A percentile compares a stretch with the other conserved stretches of the same genome.
These are phyloP conservation scores for Oryzias curvinotus DNA, from an alignment of 2,113 vertebrate genomes.

Conservation along the genomic window DNA sequence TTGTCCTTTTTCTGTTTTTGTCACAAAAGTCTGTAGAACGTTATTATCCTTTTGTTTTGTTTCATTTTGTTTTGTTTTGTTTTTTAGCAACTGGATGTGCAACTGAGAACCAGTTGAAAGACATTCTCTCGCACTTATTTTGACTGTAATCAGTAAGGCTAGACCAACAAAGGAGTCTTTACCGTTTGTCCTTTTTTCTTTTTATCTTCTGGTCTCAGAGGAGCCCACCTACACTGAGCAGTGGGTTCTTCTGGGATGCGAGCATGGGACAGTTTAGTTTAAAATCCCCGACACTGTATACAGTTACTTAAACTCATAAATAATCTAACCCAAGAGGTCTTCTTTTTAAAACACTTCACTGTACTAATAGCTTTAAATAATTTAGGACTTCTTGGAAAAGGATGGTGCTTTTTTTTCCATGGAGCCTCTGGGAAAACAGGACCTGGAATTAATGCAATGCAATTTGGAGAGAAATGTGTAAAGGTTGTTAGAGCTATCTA, in stretches of 20 bases:
- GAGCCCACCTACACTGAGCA: slow-evolving; percentile 40
- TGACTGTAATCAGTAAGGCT: no score
- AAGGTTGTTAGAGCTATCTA: not conserved
- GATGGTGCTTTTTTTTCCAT: not conserved
- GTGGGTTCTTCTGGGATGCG: slow-evolving; percentile 17
- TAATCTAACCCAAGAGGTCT: not conserved
- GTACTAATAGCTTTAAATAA: not conserved
- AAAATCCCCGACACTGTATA: slow-evolving; percentile 38
- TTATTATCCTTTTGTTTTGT: no score
- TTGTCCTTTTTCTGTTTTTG: no score
- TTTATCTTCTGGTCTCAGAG: slow-evolving; percentile 28
- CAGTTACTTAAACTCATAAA: slow-evolving; percentile 38
- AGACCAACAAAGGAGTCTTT: no score
- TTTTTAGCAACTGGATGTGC: no score
- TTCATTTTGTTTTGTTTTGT: no score
- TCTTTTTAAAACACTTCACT: slow-evolving; percentile 24
- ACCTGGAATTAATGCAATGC: slow-evolving; percentile 2
- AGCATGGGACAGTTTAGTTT: slow-evolving; percentile 37
- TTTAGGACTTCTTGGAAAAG: slow-evolving; percentile 15
- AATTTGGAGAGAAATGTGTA: not conserved
- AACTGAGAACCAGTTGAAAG: no score
- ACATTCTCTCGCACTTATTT: no score
- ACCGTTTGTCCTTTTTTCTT: slow-evolving; percentile 18
- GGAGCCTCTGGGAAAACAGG: slow-evolving; percentile 1
- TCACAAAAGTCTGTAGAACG: no score